Conservation (phyloP, 1,140 invertebrate genomes). For the Oreohelix idahoensis region DNA sequence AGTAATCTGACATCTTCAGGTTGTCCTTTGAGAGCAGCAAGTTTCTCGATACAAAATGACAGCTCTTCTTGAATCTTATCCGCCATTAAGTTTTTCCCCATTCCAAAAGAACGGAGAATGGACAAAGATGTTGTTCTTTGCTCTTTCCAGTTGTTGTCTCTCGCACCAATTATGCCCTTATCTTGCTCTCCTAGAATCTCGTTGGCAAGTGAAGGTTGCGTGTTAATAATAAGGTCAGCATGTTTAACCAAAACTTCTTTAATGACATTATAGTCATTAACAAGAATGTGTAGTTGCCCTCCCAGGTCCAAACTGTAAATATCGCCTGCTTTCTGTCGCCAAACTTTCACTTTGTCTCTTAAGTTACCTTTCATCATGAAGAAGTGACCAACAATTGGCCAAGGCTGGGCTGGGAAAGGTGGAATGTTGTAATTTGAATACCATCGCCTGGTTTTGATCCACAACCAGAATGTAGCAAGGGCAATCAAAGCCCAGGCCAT, state of each 20-base stretch:
- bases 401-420: neutral
- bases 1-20: neutral
- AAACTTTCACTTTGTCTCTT: conserved; percentile 1
- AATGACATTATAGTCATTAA: conserved; percentile 8
- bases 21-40: conserved; percentile 11
- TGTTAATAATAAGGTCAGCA: neutral
- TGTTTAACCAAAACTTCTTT: conserved; percentile 8
- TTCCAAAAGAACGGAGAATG: conserved; percentile 23
- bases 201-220: neutral
- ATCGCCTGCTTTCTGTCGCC: neutral
- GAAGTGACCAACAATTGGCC: conserved; percentile 3
- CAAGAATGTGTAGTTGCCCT: neutral
- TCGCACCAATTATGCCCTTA: neutral
- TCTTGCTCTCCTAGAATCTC: conserved; percentile 4
- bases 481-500: neutral
- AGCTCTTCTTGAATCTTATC: conserved; percentile 13
- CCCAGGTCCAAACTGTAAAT: neutral
- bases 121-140: conserved; percentile 5
- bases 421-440: neutral
- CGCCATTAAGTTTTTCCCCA: conserved; percentile 14
- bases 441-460: neutral
- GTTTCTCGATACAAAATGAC: neutral
- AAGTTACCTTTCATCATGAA: neutral
- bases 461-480: neutral
- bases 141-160: conserved; percentile 23